Base-by-base conservation (phyloP, 2,888 invertebrate species). In the Thera obeliscata region DNA sequence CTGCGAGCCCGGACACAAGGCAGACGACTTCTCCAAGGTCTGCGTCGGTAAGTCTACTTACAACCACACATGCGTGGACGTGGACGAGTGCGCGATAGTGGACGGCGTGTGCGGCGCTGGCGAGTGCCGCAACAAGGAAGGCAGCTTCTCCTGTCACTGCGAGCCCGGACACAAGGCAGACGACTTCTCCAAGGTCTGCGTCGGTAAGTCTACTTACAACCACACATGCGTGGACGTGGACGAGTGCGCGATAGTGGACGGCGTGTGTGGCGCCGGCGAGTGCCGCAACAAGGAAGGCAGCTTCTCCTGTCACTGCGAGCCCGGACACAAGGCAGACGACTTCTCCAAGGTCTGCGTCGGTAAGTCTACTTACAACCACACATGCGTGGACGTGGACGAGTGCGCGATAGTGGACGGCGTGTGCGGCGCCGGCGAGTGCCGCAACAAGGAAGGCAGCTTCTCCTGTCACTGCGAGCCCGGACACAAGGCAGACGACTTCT, bases 31-130 rank as follows among this genome's bases (percentile, higher is more conserved):
- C 87, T 96, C 97, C 94, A 97, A 97, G 87, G 95, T 97, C 73
- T 98, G 97, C 91, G 96, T 97, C 93, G 98, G 97, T 97, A 87
- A 94, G 95, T 54, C 1, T 4, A 56, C 9, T n/a, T n/a, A n/a
- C n/a, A n/a, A n/a, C n/a, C n/a, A n/a, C n/a, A n/a, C n/a, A 12
- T 12, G 93, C 71, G 89, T 93, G 65, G 98, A 98, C 87, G 97
- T 98, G 80, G 97, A 98, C 86, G 98, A 98, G 87, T 98, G 98
- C 81, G 96, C 95, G 81, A 96, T 98, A 57, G 96, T 97, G 80
- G 95, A 95, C 74, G 97, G 96, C 54, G 96, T 97, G 36, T 97
- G 97, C 86, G 97, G 97, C 3, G 96, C 97, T 73, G 97, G 97
- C 7, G 95, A 95, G 59, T 98, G 98, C 82, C 95, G 95, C 77